These are phyloP conservation scores for Calephelis virginiensis DNA, from an alignment of 1,140 invertebrate species.

Conservation along the genomic window DNA sequence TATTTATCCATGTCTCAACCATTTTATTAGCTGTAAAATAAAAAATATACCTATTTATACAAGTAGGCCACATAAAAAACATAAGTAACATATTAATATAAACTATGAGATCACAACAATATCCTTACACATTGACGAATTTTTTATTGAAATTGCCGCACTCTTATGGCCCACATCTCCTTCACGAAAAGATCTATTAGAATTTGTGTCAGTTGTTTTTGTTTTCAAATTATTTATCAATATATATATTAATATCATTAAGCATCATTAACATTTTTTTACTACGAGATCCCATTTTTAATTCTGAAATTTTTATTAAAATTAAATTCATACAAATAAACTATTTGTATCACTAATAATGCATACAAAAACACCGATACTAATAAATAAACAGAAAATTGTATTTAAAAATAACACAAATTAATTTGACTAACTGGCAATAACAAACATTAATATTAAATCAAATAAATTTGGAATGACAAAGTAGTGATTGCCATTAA, in stretches of 20 bases:
- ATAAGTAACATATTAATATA: conserved; percentile 2
- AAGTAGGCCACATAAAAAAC: conserved; percentile 8
- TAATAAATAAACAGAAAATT: background rate
- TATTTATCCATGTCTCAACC: background rate
- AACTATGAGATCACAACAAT: conserved; percentile 3
- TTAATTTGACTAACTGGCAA: conserved; percentile 6
- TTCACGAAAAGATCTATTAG: background rate
- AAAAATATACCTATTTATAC: background rate
- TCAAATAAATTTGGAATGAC: conserved; percentile 2
- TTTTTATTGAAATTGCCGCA: background rate
- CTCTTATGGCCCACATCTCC: conserved; percentile 5
- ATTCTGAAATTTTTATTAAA: background rate
- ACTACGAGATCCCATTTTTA: background rate
- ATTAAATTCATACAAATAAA: conserved; percentile 2
- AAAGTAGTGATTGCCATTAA: background rate
- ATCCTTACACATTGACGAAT: conserved; percentile 5
- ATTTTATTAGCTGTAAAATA: conserved; percentile 6
- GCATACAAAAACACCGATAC: conserved; percentile 3
- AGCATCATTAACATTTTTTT: conserved; percentile 1
- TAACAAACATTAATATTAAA: conserved; percentile 7
- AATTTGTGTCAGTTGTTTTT: background rate
- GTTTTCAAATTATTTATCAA: background rate
- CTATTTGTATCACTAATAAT: conserved; percentile 2
- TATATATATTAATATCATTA: no score
- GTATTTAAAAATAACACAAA: conserved; percentile 6